A percentile compares a stretch with the other conserved stretches of the same genome.
These are phyloP conservation scores for Hemicentrotus pulcherrimus DNA, from an alignment of 35 echinoderm and acorn worm genomes.

Conservation along the genomic window DNA sequence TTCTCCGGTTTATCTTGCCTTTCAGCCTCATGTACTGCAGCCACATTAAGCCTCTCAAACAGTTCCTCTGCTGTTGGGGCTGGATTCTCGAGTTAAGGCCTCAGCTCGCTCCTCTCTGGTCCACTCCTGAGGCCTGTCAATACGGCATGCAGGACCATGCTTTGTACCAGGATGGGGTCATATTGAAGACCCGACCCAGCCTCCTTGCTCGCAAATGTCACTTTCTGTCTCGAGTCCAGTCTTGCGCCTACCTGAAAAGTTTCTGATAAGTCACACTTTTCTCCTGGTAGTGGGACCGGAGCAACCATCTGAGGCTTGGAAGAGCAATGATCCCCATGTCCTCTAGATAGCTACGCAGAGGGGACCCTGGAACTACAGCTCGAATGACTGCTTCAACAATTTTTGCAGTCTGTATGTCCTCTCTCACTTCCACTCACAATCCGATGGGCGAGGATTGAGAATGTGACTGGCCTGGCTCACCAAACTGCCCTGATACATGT, in stretches of 20 bases:
- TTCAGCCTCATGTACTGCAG: conserved; percentile 28
- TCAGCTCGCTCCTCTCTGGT: background rate
- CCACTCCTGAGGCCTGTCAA: conserved; percentile 47
- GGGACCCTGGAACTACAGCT: conserved; percentile 29
- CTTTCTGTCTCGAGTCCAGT: conserved; percentile 57
- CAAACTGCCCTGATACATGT: conserved; percentile 70
- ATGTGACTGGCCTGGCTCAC: conserved; percentile 62
- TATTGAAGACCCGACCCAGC: conserved; percentile 6
- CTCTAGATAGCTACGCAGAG: conserved; percentile 63
- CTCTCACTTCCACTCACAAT: conserved; percentile 44
- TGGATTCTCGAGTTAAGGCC: background rate
- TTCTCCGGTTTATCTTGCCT: background rate
- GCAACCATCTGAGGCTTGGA: conserved; percentile 25
- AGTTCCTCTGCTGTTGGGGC: conserved; percentile 33
- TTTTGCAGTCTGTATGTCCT: too few relatives aligned
- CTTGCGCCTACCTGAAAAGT: conserved; percentile 39
- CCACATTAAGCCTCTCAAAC: conserved; percentile 30
- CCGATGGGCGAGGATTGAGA: conserved; percentile 61
- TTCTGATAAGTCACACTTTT: conserved; percentile 46
- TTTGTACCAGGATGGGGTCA: conserved; percentile 42
- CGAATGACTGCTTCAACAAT: conserved; percentile 65
- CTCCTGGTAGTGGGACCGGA: conserved; percentile 50
- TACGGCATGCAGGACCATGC: conserved; percentile 47
- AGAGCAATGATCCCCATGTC: background rate
- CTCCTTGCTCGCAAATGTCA: conserved; percentile 52